Percentiles rank a stretch among this genome's conserved stretches.
phyloP scores from a whole-genome alignment of 1,140 invertebrate species.

The Pararge aegeria region DNA sequence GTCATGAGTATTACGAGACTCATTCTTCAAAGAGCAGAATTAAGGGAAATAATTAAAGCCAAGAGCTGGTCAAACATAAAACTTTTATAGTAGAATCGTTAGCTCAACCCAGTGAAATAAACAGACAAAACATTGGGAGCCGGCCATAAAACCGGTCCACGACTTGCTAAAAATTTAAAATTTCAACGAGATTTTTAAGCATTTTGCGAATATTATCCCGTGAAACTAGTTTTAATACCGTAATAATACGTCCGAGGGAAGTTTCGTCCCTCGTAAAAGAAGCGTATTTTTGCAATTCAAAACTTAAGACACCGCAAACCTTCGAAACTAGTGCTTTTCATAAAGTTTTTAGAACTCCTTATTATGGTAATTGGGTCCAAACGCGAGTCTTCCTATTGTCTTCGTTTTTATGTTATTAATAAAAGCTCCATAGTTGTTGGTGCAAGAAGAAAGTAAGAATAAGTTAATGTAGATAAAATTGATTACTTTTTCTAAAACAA shows the following conservation, averaged over 20 bases:
- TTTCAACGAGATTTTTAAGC: constrained; percentile 4
- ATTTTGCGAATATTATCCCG: constrained; percentile 4
- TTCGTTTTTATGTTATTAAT: not conserved
- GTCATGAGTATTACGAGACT: not conserved
- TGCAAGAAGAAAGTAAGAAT: not conserved
- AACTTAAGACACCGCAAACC: constrained; percentile 20
- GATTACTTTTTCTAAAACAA: too few species aligned
- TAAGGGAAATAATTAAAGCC: not conserved
- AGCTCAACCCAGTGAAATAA: not conserved
- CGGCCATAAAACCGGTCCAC: not conserved
- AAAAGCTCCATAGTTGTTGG: not conserved
- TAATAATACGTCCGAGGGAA: constrained; percentile 20
- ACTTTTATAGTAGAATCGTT: not conserved
- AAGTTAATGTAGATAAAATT: not conserved
- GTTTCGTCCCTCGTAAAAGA: constrained; percentile 12
- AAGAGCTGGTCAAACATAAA: not conserved
- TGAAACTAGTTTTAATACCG: constrained; percentile 19
- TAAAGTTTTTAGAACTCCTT: constrained; percentile 24
- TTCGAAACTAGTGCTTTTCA: constrained; percentile 22
- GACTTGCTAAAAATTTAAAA: constrained; percentile 10
- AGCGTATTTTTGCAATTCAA: constrained; percentile 26
- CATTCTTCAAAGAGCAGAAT: not conserved
- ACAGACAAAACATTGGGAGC: not conserved
- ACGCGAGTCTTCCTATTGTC: not conserved
- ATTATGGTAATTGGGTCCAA: constrained; percentile 22